Percentiles rank a stretch among this genome's conserved stretches.
Evolutionary conservation across 1,140 invertebrate species (phyloP).

Genomic region (Halictus rubicundus): DNA sequence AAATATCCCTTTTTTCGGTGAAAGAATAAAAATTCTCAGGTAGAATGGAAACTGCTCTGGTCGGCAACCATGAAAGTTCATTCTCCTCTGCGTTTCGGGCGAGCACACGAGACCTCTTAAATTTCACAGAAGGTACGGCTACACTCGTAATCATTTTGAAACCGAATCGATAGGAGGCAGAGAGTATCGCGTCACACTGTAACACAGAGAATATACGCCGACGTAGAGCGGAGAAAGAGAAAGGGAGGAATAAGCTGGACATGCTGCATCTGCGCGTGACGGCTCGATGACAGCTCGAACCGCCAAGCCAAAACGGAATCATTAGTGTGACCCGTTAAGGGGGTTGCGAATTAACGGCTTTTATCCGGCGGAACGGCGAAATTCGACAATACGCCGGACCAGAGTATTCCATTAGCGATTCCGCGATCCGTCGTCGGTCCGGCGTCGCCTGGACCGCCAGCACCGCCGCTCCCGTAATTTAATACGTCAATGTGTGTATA

Average conservation of each 20-base stretch:
- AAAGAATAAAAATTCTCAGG: no score
- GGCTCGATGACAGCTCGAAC: conserved; percentile 62
- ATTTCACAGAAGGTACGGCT: conserved; percentile 2
- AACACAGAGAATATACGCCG: conserved; percentile 39
- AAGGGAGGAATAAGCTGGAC: conserved; percentile 47
- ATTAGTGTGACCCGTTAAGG: conserved; percentile 68
- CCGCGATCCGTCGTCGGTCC: conserved; percentile 55
- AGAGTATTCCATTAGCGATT: conserved; percentile 75
- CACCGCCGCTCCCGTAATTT: conserved; percentile 60
- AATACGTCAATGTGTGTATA: conserved; percentile 56
- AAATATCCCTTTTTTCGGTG: no score
- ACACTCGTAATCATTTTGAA: conserved; percentile 45
- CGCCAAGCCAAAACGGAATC: conserved; percentile 66
- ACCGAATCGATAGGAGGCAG: conserved; percentile 51
- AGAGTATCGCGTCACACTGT: conserved; percentile 29
- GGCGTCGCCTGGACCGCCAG: conserved; percentile 49
- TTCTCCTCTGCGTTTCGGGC: no score
- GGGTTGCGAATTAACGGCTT: conserved; percentile 67
- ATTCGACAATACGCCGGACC: conserved; percentile 69
- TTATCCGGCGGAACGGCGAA: conserved; percentile 64
- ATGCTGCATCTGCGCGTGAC: conserved; percentile 65
- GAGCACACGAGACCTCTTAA: not conserved
- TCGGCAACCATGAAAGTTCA: no score
- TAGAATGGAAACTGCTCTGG: no score
- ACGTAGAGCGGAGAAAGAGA: conserved; percentile 25